These are phyloP conservation scores for Dendronephthya gigantea DNA, from an alignment of 64 coral and sea anemone genomes.

Conservation along the genomic window DNA sequence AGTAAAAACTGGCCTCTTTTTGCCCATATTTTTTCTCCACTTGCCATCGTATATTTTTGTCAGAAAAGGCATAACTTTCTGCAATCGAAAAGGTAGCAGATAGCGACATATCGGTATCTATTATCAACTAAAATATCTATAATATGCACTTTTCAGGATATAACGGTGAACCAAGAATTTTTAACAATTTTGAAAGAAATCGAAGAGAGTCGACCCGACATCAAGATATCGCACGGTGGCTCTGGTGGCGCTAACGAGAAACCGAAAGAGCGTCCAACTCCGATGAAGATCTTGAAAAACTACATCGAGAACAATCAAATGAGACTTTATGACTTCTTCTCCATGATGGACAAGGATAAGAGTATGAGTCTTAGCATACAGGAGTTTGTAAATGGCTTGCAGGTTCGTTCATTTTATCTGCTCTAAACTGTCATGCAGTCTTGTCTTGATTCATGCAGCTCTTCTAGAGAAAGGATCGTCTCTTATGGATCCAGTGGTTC, in stretches of 20 bases:
- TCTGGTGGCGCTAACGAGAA: neutral
- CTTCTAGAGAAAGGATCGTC: too few species aligned
- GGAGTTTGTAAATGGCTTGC: neutral
- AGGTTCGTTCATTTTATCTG: neutral
- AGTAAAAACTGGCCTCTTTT: too few species aligned
- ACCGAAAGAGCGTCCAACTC: neutral
- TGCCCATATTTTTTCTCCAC: too few species aligned
- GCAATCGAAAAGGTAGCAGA: too few species aligned
- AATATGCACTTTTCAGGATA: neutral
- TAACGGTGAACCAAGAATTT: conserved; percentile 13
- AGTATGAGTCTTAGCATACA: conserved; percentile 1
- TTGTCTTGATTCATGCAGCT: too few species aligned
- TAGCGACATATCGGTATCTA: neutral
- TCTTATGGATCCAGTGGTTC: too few species aligned
- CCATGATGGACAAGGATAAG: conserved; percentile 9
- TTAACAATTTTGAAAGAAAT: neutral
- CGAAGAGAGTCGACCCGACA: neutral
- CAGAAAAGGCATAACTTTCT: too few species aligned
- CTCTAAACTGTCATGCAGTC: too few species aligned
- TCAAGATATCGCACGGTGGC: neutral
- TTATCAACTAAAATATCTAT: neutral
- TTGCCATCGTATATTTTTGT: too few species aligned
- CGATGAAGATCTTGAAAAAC: conserved; percentile 5
- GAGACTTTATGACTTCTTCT: conserved; percentile 3
- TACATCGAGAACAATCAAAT: conserved; percentile 14